Evolutionary conservation across 2,113 vertebrate genomes (phyloP).

Genomic region (Seriola aureovittata): DNA sequence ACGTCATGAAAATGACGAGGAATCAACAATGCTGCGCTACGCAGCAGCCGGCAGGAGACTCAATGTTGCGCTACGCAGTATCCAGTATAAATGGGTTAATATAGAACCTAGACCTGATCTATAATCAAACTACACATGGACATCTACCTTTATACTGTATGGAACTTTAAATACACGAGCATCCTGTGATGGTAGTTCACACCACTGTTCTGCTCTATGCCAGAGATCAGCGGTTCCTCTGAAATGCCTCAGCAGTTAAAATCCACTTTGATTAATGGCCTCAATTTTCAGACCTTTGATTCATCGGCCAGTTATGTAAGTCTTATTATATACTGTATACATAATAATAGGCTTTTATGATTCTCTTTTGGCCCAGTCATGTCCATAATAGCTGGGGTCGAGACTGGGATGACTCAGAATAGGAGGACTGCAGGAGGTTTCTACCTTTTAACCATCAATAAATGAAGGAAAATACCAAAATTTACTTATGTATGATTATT

Average conservation of each 20-base stretch:
- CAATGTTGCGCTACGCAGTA: no score
- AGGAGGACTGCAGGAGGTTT: neutral
- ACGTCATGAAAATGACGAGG: no score
- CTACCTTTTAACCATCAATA: neutral
- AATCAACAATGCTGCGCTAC: no score
- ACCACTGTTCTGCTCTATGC: neutral
- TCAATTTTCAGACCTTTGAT: constrained; percentile 16
- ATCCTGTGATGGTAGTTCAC: neutral
- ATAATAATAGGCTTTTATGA: constrained; percentile 8
- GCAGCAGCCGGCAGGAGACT: no score
- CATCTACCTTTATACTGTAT: no score
- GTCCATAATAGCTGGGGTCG: neutral
- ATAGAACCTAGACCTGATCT: no score
- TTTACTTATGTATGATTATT: neutral
- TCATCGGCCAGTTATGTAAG: neutral
- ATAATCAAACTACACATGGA: no score
- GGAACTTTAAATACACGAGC: neutral
- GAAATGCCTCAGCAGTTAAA: constrained; percentile 8
- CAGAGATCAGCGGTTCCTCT: neutral
- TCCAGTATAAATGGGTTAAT: no score
- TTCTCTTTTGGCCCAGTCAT: neutral
- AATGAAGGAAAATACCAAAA: neutral
- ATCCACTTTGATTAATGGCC: constrained; percentile 34
- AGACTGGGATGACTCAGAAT: neutral
- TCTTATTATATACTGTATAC: neutral